Conservation (phyloP, 1,140 invertebrate species). For the Achatina immaculata region DNA sequence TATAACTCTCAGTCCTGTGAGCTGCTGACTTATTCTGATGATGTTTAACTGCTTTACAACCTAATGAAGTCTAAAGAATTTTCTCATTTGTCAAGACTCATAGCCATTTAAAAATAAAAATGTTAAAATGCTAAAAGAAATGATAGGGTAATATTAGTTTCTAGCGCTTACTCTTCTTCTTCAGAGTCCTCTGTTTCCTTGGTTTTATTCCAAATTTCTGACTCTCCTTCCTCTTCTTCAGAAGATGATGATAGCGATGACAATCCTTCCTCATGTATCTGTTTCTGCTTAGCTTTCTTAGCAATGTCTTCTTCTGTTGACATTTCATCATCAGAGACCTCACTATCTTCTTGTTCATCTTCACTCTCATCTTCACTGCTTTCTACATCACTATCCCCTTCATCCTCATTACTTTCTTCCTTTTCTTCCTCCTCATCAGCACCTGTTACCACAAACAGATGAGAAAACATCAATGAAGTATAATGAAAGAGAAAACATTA, state of each 20-base stretch:
- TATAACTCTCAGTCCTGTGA: too few relatives aligned
- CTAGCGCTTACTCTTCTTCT: slow-evolving; percentile 54
- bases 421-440: slow-evolving; percentile 46
- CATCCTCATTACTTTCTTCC: slow-evolving; percentile 48
- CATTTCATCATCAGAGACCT: slow-evolving; percentile 38
- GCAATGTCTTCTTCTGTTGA: slow-evolving; percentile 35
- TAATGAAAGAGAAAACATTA: background rate
- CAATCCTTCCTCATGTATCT: slow-evolving; percentile 50
- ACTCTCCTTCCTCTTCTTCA: slow-evolving; percentile 51
- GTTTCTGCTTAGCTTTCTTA: background rate
- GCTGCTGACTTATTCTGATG: too few relatives aligned
- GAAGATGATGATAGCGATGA: slow-evolving; percentile 29
- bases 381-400: slow-evolving; percentile 46
- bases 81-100: too few relatives aligned
- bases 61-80: too few relatives aligned
- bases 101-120: too few relatives aligned
- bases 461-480: background rate
- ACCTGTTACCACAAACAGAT: slow-evolving; percentile 41
- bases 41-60: too few relatives aligned
- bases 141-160: too few relatives aligned
- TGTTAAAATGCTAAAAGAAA: too few relatives aligned
- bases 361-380: slow-evolving; percentile 46
- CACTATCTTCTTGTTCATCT: slow-evolving; percentile 47
- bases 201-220: slow-evolving; percentile 43
- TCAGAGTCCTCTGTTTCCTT: slow-evolving; percentile 44